Evolutionary conservation across 2,113 vertebrate species (phyloP), one percentile per base, ranked within the genome.

Genomic region (Callocephalon fimbriatum): DNA sequence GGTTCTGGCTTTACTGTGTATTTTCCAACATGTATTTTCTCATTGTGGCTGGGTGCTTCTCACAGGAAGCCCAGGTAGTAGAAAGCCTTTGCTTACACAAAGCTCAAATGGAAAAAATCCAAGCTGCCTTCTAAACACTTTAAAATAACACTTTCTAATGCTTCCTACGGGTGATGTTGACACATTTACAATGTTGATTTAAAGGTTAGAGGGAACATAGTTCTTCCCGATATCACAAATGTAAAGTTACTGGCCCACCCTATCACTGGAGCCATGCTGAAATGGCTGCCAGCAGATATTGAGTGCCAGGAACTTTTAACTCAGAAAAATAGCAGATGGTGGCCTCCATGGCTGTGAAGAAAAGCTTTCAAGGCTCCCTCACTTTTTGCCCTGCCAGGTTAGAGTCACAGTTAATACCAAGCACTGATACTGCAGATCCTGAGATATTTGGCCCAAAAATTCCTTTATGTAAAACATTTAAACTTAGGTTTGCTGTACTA

Each of bases 161-260:
- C 94, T 93, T 95, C 92, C 88, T 91, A 74, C 0, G 8, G 86
- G 92, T 77, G 54, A 93, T 93, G 93, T 74, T 92, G 92, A 94
- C 95, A 95, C 45, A 77, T 97, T 96, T 97, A 93, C 95, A 90
- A 74, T 84, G 94, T 95, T 96, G 90, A 93, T 95, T 95, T 96
- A 95, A 90, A 70, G 38, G 40, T 76, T 12, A 93, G 35, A 75
- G 72, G 67, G 35, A 90, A 50, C 25, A 50, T 27, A 92, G 71
- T 58, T 92, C 68, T 88, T 95, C 65, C 86, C 88, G 65, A 93
- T 79, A 86, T 65, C 32, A 59, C 47, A 86, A 83, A 94, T 29
- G 61, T 80, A 76, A 83, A 90, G 47, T 93, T 83, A 67, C 50
- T 47, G 63, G 88, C 67, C 82, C 78, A 73, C 74, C 47, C 74